Percentiles rank a stretch among this genome's conserved stretches.
Conservation (phyloP, 2,888 invertebrate species). For the Tetanocera ferruginea region DNA sequence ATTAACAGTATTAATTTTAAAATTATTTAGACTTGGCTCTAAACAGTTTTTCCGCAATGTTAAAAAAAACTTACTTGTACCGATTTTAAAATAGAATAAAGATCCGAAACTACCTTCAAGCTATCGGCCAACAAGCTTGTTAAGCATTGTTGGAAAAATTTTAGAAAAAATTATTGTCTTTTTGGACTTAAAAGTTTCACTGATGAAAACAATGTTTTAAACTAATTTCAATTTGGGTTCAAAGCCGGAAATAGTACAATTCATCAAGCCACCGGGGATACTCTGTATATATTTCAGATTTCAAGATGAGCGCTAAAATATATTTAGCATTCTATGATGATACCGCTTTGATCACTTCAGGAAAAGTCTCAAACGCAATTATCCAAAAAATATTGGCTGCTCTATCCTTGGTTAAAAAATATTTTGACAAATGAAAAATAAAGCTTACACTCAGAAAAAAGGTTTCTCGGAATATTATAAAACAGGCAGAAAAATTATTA, state of each 20-base stretch:
- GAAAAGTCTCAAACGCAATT: background rate
- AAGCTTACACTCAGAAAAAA: too few relatives aligned
- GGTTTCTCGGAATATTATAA: too few relatives aligned
- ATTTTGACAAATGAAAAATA: too few relatives aligned
- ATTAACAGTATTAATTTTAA: background rate
- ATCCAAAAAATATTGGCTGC: background rate
- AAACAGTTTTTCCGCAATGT: background rate
- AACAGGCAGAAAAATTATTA: too few relatives aligned
- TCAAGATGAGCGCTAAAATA: too few relatives aligned
- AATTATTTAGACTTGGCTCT: background rate
- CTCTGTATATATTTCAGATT: background rate
- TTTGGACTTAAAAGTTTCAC: background rate
- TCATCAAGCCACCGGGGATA: too few relatives aligned
- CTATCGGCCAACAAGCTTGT: background rate
- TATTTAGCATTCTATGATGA: too few relatives aligned
- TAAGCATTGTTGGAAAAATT: background rate
- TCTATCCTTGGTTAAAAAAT: background rate
- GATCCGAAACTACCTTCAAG: background rate
- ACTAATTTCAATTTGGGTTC: background rate
- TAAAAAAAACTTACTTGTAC: background rate
- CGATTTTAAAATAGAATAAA: background rate
- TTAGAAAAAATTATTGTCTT: background rate
- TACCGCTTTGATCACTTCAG: background rate
- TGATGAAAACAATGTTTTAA: background rate
- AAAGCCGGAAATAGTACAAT: background rate